These are phyloP conservation scores for Mya arenaria DNA, from an alignment of 1,140 invertebrate genomes.

Conservation along the genomic window DNA sequence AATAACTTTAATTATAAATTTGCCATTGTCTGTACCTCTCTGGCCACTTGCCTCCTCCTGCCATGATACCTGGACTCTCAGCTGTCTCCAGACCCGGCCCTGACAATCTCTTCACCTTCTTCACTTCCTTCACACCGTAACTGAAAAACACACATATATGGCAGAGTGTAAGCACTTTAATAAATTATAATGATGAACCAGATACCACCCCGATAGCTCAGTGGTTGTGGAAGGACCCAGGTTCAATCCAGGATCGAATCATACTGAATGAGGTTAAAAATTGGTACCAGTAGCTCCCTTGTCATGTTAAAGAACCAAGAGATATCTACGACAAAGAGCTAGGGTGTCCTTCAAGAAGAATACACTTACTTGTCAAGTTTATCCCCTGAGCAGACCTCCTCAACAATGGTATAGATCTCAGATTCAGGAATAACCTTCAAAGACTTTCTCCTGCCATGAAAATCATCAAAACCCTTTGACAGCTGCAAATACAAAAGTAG, in stretches of 20 bases:
- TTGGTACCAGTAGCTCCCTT: too few species aligned
- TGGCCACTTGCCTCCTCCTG: slow-evolving; percentile 80
- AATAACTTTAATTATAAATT: too few species aligned
- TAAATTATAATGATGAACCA: background rate
- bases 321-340: too few species aligned
- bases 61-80: slow-evolving; percentile 78
- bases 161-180: background rate
- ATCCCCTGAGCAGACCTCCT: slow-evolving; percentile 63
- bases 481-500: slow-evolving; percentile 64
- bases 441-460: slow-evolving; percentile 51
- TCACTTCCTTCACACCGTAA: slow-evolving; percentile 78
- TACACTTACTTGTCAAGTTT: slow-evolving; percentile 64
- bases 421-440: slow-evolving; percentile 68
- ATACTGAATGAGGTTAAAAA: too few species aligned
- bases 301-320: too few species aligned
- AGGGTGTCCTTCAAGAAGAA: too few species aligned
- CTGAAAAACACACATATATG: slow-evolving; percentile 64
- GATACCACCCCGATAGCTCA: too few species aligned
- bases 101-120: slow-evolving; percentile 73
- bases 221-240: too few species aligned
- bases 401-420: slow-evolving; percentile 65
- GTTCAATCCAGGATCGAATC: too few species aligned
- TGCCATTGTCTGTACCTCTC: slow-evolving; percentile 77
- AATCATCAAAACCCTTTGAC: slow-evolving; percentile 41
- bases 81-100: slow-evolving; percentile 76